Conservation (phyloP, 2,888 invertebrate species). For the Glomeris marginata region DNA sequence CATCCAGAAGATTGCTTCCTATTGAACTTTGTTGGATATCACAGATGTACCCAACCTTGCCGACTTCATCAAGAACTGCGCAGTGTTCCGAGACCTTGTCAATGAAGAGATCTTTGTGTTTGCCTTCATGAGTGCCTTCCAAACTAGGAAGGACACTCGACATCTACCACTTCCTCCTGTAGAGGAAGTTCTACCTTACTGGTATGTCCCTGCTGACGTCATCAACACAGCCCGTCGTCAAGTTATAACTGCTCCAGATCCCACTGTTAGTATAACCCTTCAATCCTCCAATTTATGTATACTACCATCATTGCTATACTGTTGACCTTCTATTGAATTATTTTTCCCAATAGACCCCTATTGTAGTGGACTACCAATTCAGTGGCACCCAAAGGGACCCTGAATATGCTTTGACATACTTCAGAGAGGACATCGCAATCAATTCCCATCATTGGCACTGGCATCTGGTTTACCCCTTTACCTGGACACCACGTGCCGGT, state of each 20-base stretch:
- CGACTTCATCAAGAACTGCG: conserved; percentile 22
- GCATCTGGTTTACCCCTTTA: too few species aligned
- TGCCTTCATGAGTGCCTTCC: conserved; percentile 54
- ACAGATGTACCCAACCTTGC: too few species aligned
- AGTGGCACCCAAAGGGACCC: conserved; percentile 43
- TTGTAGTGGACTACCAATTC: conserved; percentile 30
- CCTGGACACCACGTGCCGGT: too few species aligned
- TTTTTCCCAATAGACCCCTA: neutral
- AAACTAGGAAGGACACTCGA: conserved; percentile 56
- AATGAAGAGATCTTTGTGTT: conserved; percentile 72
- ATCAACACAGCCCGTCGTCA: conserved; percentile 54
- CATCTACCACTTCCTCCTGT: conserved; percentile 54
- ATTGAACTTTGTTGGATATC: too few species aligned
- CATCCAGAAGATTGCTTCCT: too few species aligned
- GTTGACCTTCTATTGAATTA: too few species aligned
- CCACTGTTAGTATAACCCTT: neutral
- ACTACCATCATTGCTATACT: too few species aligned
- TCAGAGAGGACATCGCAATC: too few species aligned
- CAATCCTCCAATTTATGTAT: too few species aligned
- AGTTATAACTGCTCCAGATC: conserved; percentile 19
- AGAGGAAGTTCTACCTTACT: conserved; percentile 63
- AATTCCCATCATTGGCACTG: too few species aligned
- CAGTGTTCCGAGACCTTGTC: conserved; percentile 49
- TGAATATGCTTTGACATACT: too few species aligned
- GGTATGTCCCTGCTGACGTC: conserved; percentile 59